Percentiles rank a stretch among this genome's conserved stretches.
Evolutionary conservation across 2,797 vertebrate species (phyloP).

Genomic region (Anniella stebbinsi): DNA sequence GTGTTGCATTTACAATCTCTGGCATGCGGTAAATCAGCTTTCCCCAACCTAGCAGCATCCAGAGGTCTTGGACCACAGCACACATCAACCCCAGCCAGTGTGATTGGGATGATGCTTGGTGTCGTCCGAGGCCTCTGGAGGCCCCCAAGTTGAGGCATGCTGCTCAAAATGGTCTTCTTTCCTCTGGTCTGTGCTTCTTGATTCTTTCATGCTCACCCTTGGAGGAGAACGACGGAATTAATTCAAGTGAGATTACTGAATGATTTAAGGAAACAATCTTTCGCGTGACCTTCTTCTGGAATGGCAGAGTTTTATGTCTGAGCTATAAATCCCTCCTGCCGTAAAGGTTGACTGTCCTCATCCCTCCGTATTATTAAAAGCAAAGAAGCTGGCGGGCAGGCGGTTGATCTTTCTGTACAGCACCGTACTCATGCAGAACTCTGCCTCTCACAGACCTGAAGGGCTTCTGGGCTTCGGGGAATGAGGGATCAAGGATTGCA

Average conservation of each 20-base stretch:
- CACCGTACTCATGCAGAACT: not conserved
- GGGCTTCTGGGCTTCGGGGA: not conserved
- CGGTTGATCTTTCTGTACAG: constrained; percentile 22
- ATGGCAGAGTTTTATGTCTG: constrained; percentile 6
- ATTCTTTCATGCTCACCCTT: not conserved
- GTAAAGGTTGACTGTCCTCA: constrained; percentile 13
- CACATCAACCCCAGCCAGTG: too few species aligned
- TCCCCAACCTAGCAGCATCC: too few species aligned
- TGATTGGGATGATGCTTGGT: not conserved
- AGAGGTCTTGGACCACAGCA: too few species aligned
- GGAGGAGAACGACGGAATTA: constrained; percentile 8
- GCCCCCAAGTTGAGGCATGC: not conserved
- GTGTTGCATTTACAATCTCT: not conserved
- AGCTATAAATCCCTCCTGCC: constrained; percentile 41
- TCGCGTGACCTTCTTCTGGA: not conserved
- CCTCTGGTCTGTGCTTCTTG: not conserved
- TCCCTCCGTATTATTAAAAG: constrained; percentile 43
- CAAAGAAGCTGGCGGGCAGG: constrained; percentile 24
- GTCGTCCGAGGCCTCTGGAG: not conserved
- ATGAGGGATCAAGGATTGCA: not conserved
- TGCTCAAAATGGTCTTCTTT: not conserved
- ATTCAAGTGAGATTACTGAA: not conserved
- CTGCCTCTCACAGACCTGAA: not conserved
- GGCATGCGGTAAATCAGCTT: too few species aligned
- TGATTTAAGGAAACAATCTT: constrained; percentile 25